Base-by-base conservation (phyloP, 2,113 vertebrate genomes). In the Labrus mixtus region DNA sequence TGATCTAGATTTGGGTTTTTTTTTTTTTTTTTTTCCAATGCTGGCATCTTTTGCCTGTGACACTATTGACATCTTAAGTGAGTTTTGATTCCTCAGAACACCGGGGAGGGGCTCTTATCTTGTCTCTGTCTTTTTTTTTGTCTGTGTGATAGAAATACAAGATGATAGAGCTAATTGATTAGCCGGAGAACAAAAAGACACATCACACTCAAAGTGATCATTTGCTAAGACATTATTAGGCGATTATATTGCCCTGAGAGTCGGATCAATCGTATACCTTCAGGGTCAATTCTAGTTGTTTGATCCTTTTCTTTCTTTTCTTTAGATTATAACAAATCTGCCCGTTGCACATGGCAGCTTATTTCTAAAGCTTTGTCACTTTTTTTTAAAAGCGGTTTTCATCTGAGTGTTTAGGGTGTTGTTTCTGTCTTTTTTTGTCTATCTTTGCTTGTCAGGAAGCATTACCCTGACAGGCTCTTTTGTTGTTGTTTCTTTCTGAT, bases 51-150 rank as follows among this genome's bases (percentile, higher is more conserved):
- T 56, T 89, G 60, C 50, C 74, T 48, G 70, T 89, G 89, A 88
- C 89, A 92, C 87, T 93, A 94, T 94, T 92, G 93, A 93, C 91
- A 89, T 91, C 83, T 93, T 91, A 93, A 87, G 85, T 91, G 91
- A 92, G 87, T 85, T 89, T 91, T 82, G 87, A 92, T 89, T 86
- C 33, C 67, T 87, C 25, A 0, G 65, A n/a, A 68, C 84, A 66
- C 76, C 70, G 76, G n/a, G 22, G 48, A 8, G 16, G 48, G 86
- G 85, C 85, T 91, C 90, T 93, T 92, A 90, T 92, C 87, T 92
- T 15, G 66, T 75, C 83, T 61, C 69, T 46, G 62, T 86, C 55
- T 66, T 82, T 69, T 80, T 59, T 66, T 84, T 69, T 79, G 64
- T 80, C 16, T 50, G 50, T 65, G 77, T 64, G 72, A 76, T 55